phyloP scores from a whole-genome alignment of 2,888 invertebrate genomes.

The Psylliodes chrysocephalus region DNA sequence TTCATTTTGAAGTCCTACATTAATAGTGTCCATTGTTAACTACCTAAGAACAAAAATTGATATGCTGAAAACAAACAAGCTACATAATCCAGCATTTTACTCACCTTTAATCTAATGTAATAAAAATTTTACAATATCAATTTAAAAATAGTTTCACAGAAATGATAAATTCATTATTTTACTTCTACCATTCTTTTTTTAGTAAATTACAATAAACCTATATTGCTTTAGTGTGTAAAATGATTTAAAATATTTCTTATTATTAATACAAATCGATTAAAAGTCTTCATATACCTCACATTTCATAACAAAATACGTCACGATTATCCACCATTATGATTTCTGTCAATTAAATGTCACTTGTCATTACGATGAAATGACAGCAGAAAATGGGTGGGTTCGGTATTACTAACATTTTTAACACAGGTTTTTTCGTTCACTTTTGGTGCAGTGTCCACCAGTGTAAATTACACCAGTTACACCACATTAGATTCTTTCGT shows the following conservation, averaged over 20 bases:
- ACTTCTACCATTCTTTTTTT: background rate
- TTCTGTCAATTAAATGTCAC: background rate
- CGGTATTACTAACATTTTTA: too few species aligned
- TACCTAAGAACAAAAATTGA: background rate
- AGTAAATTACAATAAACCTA: background rate
- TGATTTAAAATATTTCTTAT: background rate
- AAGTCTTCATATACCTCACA: too few species aligned
- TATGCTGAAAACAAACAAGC: background rate
- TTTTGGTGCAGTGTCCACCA: too few species aligned
- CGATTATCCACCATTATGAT: background rate
- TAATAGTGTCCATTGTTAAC: slow-evolving; percentile 54
- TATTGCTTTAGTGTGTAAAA: background rate
- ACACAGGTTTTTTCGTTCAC: too few species aligned
- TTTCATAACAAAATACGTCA: too few species aligned
- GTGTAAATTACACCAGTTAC: too few species aligned
- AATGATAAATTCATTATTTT: background rate
- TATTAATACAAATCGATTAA: background rate
- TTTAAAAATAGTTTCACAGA: background rate
- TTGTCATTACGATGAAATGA: too few species aligned
- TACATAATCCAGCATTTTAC: background rate
- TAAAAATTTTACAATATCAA: background rate
- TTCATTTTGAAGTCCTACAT: slow-evolving; percentile 53
- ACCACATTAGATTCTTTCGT: too few species aligned
- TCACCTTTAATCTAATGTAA: background rate
- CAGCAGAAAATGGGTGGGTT: too few species aligned